Evolutionary conservation across 2,113 vertebrate species (phyloP).

Genomic region (Chionodraco myersi): DNA sequence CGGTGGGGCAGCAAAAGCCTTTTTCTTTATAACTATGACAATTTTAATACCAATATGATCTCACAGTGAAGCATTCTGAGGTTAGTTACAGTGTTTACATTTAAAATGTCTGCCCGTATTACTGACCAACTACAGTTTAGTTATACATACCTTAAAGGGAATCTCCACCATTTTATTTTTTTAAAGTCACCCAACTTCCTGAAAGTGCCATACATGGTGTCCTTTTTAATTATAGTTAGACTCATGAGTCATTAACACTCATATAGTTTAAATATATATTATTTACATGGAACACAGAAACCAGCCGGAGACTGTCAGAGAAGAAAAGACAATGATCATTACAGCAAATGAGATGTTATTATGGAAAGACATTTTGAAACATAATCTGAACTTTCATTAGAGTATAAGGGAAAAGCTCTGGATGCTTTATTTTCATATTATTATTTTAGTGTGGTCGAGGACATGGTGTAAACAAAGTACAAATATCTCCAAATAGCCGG

Average conservation of each 20-base stretch:
- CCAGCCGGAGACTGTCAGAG: neutral
- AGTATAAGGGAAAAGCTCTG: neutral
- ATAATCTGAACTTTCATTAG: slow-evolving; percentile 3
- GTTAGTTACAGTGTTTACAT: neutral
- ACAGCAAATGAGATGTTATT: slow-evolving; percentile 6
- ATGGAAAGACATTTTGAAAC: slow-evolving; percentile 6
- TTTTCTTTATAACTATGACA: neutral
- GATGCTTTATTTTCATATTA: neutral
- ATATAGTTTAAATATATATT: neutral
- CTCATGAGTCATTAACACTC: neutral
- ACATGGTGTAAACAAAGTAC: neutral
- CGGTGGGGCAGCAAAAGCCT: slow-evolving; percentile 65
- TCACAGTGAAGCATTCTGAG: too few relatives aligned
- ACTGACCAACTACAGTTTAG: neutral
- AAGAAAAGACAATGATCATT: neutral
- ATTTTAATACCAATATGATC: neutral
- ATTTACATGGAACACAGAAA: slow-evolving; percentile 1
- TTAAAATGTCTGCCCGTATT: neutral
- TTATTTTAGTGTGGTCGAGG: neutral
- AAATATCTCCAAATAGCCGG: neutral
- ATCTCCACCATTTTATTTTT: neutral
- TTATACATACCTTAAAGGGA: neutral
- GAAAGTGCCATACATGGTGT: neutral
- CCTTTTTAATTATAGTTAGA: neutral
- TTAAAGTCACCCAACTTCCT: neutral